Conservation (phyloP, 1,140 invertebrate species). For the Oppia nitens region DNA sequence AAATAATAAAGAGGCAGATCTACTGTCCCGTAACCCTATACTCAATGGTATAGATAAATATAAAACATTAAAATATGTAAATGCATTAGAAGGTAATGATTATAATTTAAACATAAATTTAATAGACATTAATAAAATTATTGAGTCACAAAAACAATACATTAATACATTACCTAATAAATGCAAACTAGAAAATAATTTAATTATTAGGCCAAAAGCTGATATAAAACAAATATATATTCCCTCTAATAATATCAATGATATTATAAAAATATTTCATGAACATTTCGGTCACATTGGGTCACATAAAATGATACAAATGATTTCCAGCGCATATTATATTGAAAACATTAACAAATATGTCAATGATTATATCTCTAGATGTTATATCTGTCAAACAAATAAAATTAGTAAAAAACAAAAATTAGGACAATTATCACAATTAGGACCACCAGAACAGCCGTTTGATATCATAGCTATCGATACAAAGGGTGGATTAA, state of each 20-base stretch:
- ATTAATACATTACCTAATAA: too few species aligned
- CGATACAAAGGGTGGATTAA: slow-evolving; percentile 12
- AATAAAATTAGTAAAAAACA: not conserved
- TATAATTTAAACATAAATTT: too few species aligned
- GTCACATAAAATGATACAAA: not conserved
- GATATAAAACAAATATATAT: not conserved
- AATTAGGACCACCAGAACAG: not conserved
- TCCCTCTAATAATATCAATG: not conserved
- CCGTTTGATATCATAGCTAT: slow-evolving; percentile 13
- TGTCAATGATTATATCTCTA: not conserved
- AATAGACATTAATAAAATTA: not conserved
- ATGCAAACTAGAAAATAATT: not conserved
- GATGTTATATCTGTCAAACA: not conserved
- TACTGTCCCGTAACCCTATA: slow-evolving; percentile 7
- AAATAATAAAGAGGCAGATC: slow-evolving; percentile 10
- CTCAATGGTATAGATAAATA: not conserved
- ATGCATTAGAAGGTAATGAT: too few species aligned
- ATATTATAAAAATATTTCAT: not conserved
- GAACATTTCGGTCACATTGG: not conserved
- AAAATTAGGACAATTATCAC: not conserved
- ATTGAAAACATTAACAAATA: not conserved
- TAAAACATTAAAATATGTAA: not conserved
- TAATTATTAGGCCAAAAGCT: not conserved
- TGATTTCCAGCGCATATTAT: not conserved
- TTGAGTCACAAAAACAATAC: not conserved